Evolutionary conservation across 2,113 vertebrate species (phyloP), one percentile per base, ranked within the genome.

Genomic region (Gopherus flavomarginatus): DNA sequence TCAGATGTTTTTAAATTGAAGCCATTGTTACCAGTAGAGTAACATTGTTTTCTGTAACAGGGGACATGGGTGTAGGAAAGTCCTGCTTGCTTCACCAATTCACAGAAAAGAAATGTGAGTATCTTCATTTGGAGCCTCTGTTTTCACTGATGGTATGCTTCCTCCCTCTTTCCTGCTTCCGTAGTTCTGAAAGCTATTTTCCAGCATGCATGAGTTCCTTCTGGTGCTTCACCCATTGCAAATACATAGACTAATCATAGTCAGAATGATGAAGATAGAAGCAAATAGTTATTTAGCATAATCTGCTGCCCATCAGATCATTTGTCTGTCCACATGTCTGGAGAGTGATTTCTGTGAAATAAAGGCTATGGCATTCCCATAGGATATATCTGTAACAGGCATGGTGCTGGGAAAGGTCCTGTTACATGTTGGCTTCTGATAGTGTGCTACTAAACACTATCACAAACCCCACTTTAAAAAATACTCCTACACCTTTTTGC

Each of bases 101-200:
- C 97, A 99, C 99, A 98, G 99, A 99, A 98, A 99, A 99, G 97
- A 99, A 99, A 98, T 99, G 99, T 99, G 98, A 99, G 99, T 98
- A 95, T 89, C 38, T 72, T 38, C 59, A 3, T 79, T 69, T 1
- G 14, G n/a, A 3, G 0, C 77, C 3, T 29, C 87, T 79, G 13
- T 47, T 86, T 79, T 69, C 35, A 17, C 9, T 62, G 11, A 5
- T 26, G 16, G 5, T 35, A 0, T 12, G 27, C 62, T 91, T 56
- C 52, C 50, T 21, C 81, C 56, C 17, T 72, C 35, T 26, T 52
- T 27, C 81, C 50, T 91, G 47, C 81, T 83, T 88, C 29, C 81
- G 38, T 91, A 3, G 42, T 78, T 44, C 24, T 44, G 11, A 47
- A 78, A 78, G 24, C 42, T 47, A 4, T 47, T 47, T 78, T 78